phyloP scores from a whole-genome alignment of 2,113 vertebrate species.

The Corythornis vintsioides region DNA sequence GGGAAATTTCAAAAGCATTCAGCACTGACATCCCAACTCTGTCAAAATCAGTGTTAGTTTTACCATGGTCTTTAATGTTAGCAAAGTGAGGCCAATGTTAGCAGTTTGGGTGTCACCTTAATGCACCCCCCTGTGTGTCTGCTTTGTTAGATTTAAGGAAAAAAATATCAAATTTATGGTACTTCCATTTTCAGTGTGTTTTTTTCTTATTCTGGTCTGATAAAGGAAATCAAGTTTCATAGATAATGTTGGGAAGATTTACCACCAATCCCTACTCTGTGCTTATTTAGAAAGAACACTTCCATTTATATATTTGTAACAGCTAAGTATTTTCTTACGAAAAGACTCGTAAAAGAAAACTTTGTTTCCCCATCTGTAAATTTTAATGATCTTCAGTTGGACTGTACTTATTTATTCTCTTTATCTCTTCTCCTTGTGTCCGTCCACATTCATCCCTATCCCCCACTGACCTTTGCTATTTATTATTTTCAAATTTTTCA shows the following conservation, averaged over 20 bases:
- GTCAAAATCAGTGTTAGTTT: neutral
- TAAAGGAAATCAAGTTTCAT: neutral
- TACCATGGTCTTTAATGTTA: neutral
- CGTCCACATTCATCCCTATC: neutral
- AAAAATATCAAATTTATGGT: neutral
- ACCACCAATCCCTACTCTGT: neutral
- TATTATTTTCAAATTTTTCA: neutral
- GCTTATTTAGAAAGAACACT: neutral
- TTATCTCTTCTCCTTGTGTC: neutral
- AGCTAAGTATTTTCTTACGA: neutral
- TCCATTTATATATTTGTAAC: neutral
- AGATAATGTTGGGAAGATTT: neutral
- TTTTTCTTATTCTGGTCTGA: neutral
- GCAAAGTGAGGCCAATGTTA: neutral
- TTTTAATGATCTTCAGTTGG: neutral
- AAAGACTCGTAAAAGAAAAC: too few relatives aligned
- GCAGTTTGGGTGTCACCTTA: neutral
- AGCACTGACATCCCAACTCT: neutral
- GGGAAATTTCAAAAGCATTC: neutral
- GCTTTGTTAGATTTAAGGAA: neutral
- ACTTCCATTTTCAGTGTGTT: neutral
- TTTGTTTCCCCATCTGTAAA: neutral
- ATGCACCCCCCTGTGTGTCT: neutral
- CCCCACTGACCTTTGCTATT: neutral
- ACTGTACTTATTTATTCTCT: neutral